A percentile compares a stretch with the other conserved stretches of the same genome.
Evolutionary conservation across 1,140 invertebrate genomes (phyloP).

Genomic region (Phocides pigmalion): DNA sequence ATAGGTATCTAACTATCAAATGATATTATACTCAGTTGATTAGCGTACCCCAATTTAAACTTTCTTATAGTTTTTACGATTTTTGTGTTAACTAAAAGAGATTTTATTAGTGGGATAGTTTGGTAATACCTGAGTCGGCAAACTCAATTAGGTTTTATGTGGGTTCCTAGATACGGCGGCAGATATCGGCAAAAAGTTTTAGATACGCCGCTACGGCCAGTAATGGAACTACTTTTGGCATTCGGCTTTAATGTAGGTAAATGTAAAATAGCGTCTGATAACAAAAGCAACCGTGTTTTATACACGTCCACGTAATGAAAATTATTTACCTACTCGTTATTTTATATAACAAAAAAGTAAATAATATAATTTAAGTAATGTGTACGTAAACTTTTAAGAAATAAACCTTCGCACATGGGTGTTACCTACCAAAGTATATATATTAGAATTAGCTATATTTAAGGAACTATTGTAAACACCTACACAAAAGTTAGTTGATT

Average conservation of each 20-base stretch:
- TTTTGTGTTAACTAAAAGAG: not conserved
- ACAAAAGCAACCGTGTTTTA: not conserved
- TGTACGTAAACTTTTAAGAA: too few species aligned
- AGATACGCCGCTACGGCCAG: not conserved
- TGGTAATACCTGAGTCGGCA: not conserved
- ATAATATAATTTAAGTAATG: too few species aligned
- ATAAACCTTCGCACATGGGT: too few species aligned
- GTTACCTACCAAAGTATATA: too few species aligned
- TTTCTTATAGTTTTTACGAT: not conserved
- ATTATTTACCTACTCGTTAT: too few species aligned
- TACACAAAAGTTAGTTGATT: too few species aligned
- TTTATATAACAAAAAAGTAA: too few species aligned
- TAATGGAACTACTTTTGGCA: not conserved
- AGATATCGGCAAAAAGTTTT: constrained; percentile 18
- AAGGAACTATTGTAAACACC: too few species aligned
- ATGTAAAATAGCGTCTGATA: not conserved
- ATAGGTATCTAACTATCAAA: not conserved
- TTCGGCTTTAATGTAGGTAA: not conserved
- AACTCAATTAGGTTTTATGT: constrained; percentile 21
- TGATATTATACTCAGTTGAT: not conserved
- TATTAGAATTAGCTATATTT: too few species aligned
- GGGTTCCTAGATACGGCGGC: constrained; percentile 16
- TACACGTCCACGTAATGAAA: too few species aligned
- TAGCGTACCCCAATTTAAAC: not conserved
- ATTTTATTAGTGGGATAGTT: not conserved